phyloP scores from a whole-genome alignment of 2,888 invertebrate species.

The Biston betularia region DNA sequence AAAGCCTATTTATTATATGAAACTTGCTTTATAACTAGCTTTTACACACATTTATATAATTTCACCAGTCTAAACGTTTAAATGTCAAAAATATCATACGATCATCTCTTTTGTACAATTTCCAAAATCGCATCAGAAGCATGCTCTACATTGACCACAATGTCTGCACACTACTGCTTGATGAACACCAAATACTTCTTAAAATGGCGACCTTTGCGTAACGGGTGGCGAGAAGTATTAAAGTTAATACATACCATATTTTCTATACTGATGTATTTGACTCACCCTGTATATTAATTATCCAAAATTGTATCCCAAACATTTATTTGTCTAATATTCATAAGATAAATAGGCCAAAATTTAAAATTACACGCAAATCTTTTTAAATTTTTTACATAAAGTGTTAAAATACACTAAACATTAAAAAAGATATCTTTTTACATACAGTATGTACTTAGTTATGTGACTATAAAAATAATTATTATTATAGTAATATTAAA shows the following conservation, averaged over 20 bases:
- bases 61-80: too few species aligned
- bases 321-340: constrained; percentile 25
- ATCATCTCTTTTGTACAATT: too few species aligned
- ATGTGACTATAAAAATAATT: neutral
- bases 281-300: constrained; percentile 3
- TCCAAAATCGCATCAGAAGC: too few species aligned
- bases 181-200: too few species aligned
- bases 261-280: neutral
- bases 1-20: neutral
- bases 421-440: neutral
- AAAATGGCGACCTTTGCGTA: too few species aligned
- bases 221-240: too few species aligned
- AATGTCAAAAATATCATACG: too few species aligned
- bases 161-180: too few species aligned
- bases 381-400: neutral
- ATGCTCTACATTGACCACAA: too few species aligned
- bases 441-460: neutral
- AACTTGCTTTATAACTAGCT: neutral
- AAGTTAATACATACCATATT: neutral
- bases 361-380: neutral
- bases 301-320: constrained; percentile 13
- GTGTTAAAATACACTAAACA: neutral
- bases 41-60: too few species aligned
- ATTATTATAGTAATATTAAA: neutral
- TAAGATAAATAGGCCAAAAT: constrained; percentile 29